These are phyloP conservation scores for Chrysopilus asiliformis DNA, from an alignment of 2,888 invertebrate species.

Conservation along the genomic window DNA sequence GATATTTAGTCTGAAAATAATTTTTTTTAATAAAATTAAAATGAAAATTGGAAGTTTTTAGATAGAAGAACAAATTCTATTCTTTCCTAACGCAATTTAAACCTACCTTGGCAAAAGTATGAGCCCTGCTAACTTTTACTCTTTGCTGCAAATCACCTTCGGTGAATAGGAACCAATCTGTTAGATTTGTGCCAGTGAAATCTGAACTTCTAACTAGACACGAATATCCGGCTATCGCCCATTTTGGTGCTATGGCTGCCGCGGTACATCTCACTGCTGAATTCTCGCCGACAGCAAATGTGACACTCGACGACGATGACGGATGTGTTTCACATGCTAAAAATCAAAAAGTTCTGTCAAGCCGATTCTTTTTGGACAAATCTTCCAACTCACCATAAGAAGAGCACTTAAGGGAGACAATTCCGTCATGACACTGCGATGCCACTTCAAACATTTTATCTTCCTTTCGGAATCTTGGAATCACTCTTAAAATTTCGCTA, in stretches of 20 bases:
- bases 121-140: constrained; percentile 8
- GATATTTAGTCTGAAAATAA: constrained; percentile 38
- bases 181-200: no score
- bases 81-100: background rate
- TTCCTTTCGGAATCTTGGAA: constrained; percentile 1
- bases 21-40: background rate
- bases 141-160: constrained; percentile 4
- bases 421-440: constrained; percentile 33
- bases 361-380: background rate
- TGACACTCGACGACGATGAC: constrained; percentile 17
- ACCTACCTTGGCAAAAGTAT: constrained; percentile 11
- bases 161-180: constrained; percentile 16
- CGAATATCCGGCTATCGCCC: constrained; percentile 39
- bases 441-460: constrained; percentile 36
- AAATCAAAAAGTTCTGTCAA: background rate
- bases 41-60: constrained; percentile 9
- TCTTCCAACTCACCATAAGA: constrained; percentile 36
- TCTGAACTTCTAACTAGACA: constrained; percentile 32
- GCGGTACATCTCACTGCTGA: constrained; percentile 38
- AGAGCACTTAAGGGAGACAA: constrained; percentile 42
- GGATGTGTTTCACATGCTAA: constrained; percentile 13
- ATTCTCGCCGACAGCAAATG: constrained; percentile 37
- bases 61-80: constrained; percentile 12
- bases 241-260: constrained; percentile 36
- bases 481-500: background rate